Evolutionary conservation across 2,888 invertebrate species (phyloP), one percentile per base, ranked within the genome.

Genomic region (Eurytoma californica): DNA sequence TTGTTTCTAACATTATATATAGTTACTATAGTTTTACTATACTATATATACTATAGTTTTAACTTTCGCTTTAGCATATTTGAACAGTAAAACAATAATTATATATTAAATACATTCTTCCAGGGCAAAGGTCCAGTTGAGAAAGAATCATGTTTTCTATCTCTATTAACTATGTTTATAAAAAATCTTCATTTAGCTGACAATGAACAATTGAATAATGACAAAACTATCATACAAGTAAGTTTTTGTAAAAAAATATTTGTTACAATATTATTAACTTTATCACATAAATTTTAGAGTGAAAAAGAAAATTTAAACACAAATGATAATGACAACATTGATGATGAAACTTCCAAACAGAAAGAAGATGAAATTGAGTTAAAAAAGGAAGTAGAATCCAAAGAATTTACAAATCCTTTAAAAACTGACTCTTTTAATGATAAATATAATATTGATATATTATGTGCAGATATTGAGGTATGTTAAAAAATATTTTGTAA

Each of bases 71-170:
- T 39, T 39, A 39, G 9, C 9, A 39, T 39, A 9, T 1, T 39
- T 39, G 7, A 39, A 39, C 9, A 9, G 4, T 47, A 14, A 57
- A 28, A n/a, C 0, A 55, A n/a, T 7, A 18, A 49, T 68, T 58
- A 74, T 57, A 9, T 5, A 4, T 7, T 39, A 3, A 18, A 76
- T 70, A 53, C 20, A 39, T 77, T 65, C 58, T 75, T 77, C 16
- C 67, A 88, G 88, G 88, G 88, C 66, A 85, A 84, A 73, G 84
- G 84, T 79, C 18, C 82, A 5, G 73, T 83, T 4, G 75, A 83
- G 49, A 79, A 85, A 55, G 86, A 88, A 69, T 67, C 86, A 61
- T n/a, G 81, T 39, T 81, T 82, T 66, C 76, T 88, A 63, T 80
- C 55, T 69, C 76, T 85, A 39, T 74, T 88, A 39, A 70, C 83